Conservation (phyloP, 1,140 invertebrate species). For the Caenorhabditis tropicalis region DNA sequence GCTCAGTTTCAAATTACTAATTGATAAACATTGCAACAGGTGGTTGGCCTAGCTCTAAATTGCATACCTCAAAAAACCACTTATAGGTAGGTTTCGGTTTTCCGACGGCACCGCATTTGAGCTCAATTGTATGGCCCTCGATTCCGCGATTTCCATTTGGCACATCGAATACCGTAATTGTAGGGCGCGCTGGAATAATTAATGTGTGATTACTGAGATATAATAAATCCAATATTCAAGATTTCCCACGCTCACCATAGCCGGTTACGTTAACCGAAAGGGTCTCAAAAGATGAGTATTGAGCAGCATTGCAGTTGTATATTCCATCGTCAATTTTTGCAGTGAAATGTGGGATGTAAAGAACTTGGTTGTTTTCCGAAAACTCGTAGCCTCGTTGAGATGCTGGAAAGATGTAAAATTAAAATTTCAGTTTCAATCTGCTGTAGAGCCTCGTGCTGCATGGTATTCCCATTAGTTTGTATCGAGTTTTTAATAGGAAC, state of each 20-base stretch:
- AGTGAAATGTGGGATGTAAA: constrained; percentile 57
- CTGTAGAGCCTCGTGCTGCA: background rate
- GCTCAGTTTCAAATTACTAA: constrained; percentile 35
- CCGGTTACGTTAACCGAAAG: constrained; percentile 58
- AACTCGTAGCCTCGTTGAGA: constrained; percentile 55
- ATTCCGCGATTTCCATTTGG: constrained; percentile 48
- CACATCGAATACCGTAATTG: constrained; percentile 57
- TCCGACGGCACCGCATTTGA: constrained; percentile 57
- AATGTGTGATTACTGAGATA: background rate
- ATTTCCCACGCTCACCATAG: constrained; percentile 51
- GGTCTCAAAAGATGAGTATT: constrained; percentile 55
- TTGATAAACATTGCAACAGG: constrained; percentile 34
- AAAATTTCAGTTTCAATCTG: too few species aligned
- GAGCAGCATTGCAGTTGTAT: constrained; percentile 59
- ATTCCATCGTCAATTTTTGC: constrained; percentile 56
- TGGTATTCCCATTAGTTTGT: background rate
- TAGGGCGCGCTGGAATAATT: constrained; percentile 52
- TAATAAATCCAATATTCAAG: background rate
- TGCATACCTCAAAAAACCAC: constrained; percentile 55
- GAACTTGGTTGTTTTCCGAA: constrained; percentile 51
- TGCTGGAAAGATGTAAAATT: constrained; percentile 50
- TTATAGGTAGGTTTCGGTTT: constrained; percentile 56
- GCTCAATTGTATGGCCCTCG: constrained; percentile 53
- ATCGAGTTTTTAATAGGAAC: too few species aligned
- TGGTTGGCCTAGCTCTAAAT: background rate